These are phyloP conservation scores for Mormoops blainvillei DNA, from an alignment of 2,113 vertebrate species.

Conservation along the genomic window DNA sequence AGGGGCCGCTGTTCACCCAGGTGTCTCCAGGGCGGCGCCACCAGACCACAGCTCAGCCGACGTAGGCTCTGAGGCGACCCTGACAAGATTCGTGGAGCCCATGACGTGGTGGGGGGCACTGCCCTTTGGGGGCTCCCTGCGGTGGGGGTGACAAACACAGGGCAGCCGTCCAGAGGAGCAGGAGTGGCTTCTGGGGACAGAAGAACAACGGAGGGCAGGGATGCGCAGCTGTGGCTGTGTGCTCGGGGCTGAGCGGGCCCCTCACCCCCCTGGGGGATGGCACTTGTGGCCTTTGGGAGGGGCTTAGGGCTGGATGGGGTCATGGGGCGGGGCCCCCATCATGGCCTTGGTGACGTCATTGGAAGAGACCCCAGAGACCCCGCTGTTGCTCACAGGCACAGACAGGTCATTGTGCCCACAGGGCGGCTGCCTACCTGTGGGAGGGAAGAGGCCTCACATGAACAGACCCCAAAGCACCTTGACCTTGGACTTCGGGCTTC, in stretches of 20 bases:
- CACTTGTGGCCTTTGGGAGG: background rate
- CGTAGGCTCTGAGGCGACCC: accelerated
- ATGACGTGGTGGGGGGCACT: accelerated
- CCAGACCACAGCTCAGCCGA: background rate
- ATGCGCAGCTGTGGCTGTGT: accelerated
- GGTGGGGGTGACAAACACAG: background rate
- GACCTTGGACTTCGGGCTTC: background rate
- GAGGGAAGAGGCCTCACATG: background rate
- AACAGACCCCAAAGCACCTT: background rate
- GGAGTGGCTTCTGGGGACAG: background rate
- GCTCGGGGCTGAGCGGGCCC: accelerated
- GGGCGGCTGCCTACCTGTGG: accelerated
- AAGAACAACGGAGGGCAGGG: background rate
- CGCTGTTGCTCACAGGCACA: background rate
- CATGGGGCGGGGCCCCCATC: background rate
- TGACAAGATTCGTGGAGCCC: no score
- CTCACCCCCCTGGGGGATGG: background rate
- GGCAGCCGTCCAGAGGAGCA: accelerated
- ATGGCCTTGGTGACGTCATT: no score
- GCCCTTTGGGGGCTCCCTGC: background rate
- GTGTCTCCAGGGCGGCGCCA: background rate
- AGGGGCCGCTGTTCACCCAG: background rate
- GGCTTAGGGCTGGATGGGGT: background rate
- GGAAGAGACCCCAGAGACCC: background rate
- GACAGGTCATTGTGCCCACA: background rate